Percentiles rank a stretch among this genome's conserved stretches.
Evolutionary conservation across 2,113 vertebrate species (phyloP).

Genomic region (Rhynchopsitta pachyrhyncha): DNA sequence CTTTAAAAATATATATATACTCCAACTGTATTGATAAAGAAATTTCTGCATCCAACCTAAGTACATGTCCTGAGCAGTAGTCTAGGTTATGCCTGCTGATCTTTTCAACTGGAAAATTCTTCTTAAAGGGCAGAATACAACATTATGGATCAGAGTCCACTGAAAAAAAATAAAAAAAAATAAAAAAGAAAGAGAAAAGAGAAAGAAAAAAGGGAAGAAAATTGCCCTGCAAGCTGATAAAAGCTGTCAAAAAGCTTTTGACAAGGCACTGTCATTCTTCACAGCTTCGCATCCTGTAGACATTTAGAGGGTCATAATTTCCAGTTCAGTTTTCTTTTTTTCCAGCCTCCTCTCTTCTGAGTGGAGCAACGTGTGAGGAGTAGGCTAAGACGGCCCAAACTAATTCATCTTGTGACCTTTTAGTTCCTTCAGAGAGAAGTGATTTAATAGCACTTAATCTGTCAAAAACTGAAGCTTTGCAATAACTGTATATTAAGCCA

Average conservation of each 20-base stretch:
- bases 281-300: slow-evolving; percentile 71
- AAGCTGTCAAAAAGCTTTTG: slow-evolving; percentile 60
- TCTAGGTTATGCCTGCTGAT: slow-evolving; percentile 32
- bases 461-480: slow-evolving; percentile 81
- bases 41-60: background rate
- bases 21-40: slow-evolving; percentile 20
- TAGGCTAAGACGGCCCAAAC: slow-evolving; percentile 73
- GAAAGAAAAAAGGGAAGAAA: slow-evolving; percentile 53
- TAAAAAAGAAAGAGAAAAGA: background rate
- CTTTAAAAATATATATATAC: background rate
- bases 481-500: slow-evolving; percentile 82
- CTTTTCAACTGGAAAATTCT: slow-evolving; percentile 71
- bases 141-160: slow-evolving; percentile 61
- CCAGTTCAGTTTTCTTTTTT: slow-evolving; percentile 68
- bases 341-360: slow-evolving; percentile 40
- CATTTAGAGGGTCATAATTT: slow-evolving; percentile 79
- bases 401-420: slow-evolving; percentile 84
- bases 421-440: slow-evolving; percentile 78
- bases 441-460: slow-evolving; percentile 86
- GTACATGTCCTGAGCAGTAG: background rate
- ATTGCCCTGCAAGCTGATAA: slow-evolving; percentile 72
- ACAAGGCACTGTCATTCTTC: slow-evolving; percentile 73
- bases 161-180: background rate
- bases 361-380: slow-evolving; percentile 60
- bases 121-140: slow-evolving; percentile 64